Evolutionary conservation across 2,797 vertebrate genomes (phyloP).

Genomic region (Oreortyx pictus): DNA sequence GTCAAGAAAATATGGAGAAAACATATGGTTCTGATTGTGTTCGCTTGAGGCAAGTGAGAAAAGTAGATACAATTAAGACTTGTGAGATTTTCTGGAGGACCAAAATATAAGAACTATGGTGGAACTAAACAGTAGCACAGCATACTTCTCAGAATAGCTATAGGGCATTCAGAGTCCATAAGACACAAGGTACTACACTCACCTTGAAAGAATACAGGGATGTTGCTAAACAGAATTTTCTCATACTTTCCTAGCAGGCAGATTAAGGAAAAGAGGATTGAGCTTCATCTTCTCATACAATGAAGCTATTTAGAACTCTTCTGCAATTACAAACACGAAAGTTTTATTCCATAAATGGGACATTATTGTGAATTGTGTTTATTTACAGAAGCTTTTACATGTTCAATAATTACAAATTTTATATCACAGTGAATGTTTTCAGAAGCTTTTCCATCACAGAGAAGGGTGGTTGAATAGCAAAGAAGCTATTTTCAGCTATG

Average conservation of each 20-base stretch:
- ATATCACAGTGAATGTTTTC: neutral
- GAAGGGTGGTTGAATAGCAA: neutral
- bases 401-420: neutral
- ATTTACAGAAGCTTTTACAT: neutral
- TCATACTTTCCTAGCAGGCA: neutral
- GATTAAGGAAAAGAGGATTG: neutral
- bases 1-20: neutral
- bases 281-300: neutral
- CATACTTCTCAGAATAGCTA: neutral
- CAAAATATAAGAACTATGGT: neutral
- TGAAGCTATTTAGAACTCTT: neutral
- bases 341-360: neutral
- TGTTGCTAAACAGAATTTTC: neutral
- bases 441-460: neutral
- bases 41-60: constrained; percentile 7
- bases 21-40: neutral
- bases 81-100: neutral
- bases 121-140: neutral
- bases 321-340: neutral
- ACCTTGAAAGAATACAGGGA: neutral
- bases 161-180: neutral
- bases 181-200: neutral
- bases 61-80: neutral
- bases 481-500: neutral
- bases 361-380: neutral